Conservation (phyloP, 2,797 vertebrate species). For the Centroberyx gerrardi region DNA sequence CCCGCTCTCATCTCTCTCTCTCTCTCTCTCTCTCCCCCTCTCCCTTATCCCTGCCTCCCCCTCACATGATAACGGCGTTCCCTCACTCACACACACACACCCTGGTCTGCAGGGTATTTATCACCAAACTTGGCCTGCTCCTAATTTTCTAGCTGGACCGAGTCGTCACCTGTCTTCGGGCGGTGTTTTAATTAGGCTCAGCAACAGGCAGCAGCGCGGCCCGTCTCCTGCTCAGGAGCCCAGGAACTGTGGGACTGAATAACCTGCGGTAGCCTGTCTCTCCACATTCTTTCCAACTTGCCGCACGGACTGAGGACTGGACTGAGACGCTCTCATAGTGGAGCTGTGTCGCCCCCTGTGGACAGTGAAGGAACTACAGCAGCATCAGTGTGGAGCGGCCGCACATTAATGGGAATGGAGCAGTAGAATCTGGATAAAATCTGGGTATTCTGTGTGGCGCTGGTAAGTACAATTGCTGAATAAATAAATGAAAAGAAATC, state of each 20-base stretch:
- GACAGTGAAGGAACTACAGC: constrained; percentile 26
- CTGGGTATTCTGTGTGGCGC: constrained; percentile 31
- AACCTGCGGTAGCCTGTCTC: constrained; percentile 54
- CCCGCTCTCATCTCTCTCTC: neutral
- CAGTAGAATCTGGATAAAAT: constrained; percentile 24
- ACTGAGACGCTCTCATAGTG: neutral
- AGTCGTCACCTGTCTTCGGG: neutral
- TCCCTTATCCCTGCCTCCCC: neutral
- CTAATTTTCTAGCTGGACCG: neutral
- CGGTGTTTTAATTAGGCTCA: constrained; percentile 24
- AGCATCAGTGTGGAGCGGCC: neutral
- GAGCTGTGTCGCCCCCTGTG: constrained; percentile 67
- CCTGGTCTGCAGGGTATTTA: constrained; percentile 16
- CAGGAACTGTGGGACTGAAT: constrained; percentile 30
- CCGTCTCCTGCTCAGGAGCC: constrained; percentile 38
- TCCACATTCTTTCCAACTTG: constrained; percentile 40
- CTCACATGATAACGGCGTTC: constrained; percentile 10
- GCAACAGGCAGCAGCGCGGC: constrained; percentile 40
- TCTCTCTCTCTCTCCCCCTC: neutral
- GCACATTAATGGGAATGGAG: constrained; percentile 26
- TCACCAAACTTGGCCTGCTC: constrained; percentile 21
- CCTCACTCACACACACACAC: neutral
- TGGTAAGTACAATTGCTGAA: constrained; percentile 50
- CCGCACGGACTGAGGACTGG: constrained; percentile 2
- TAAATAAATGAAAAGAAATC: constrained; percentile 49